Evolutionary conservation across 2,797 vertebrate genomes (phyloP), one percentile per base, ranked within the genome.

Genomic region (Tamandua tetradactyla): DNA sequence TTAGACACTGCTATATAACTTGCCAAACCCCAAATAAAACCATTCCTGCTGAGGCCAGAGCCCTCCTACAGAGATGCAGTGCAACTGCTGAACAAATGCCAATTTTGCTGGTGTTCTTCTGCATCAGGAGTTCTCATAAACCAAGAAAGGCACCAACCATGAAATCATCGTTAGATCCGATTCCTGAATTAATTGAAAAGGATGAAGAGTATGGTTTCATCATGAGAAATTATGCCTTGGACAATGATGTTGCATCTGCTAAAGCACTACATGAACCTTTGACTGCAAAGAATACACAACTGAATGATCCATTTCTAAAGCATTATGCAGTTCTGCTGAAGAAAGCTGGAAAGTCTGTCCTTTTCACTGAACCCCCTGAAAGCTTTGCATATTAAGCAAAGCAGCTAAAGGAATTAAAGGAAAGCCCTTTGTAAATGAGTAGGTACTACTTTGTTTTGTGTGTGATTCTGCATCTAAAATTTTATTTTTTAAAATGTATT

Each of bases 311-410:
- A 80, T 97, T 98, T 88, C 98, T 99, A 95, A 99, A 99, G 98
- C 99, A 98, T 47, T 97, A 99, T 37, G 99, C 99, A 4, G 1
- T 7, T 80, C 98, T 99, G 82, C 99, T 99, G 98, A 99, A 96
- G 81, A 80, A 97, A 1, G 98, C 94, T 7, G 99, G 99, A 91
- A 98, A 99, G 97, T 75, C 97, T 0, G 96, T 97, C 86, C 99
- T 99, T 95, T 99, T 99, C 97, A 4, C 97, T 1, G 99, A 99
- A 93, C 99, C 99, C 94, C 98, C 99, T 99, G 98, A 99, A 97
- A 96, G 98, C 11, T 99, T 99, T 89, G 98, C 84, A 91, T 99
- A 99, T 98, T 99, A 99, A 40, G 95, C 97, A 93, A 97, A 99
- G 8, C 98, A 99, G 97, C 96, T 99, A 97, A 99, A 40, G 95